Base-by-base conservation (phyloP, 2,888 invertebrate species). In the Aphidoletes aphidimyza region DNA sequence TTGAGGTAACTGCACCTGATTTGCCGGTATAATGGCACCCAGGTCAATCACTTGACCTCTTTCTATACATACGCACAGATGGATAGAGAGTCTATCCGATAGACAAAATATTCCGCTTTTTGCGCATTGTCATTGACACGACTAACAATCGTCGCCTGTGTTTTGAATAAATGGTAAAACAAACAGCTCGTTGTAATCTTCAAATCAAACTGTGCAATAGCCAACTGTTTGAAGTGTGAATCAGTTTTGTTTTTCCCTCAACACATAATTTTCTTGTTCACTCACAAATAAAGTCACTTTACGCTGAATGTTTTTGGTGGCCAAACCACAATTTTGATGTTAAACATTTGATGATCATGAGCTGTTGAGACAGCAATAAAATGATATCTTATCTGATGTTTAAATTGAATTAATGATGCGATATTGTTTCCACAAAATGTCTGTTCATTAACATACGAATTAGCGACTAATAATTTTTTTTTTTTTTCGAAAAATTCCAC, bases 361-460 rank as follows among this genome's bases (percentile, higher is more conserved):
- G 69, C 69, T 69, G 69, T 69, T 69, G 69, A 69, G 69, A 69
- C 69, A 69, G 69, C 69, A 69, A 69, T 69, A 69, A 69, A 69
- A 26, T 69, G 69, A 30, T 69, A 69, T 14, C 30, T 11, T 69
- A 69, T 69, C 69, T 69, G 69, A 69, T 69, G 69, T 69, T n/a
- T n/a, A 69, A 69, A 69, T 69, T 69, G 69, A 69, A 69, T 69
- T 69, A 69, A 69, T 69, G 69, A 69, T 69, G 69, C 69, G 69
- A 30, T 69, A 69, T 69, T 54, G 54, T 54, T n/a, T 30, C 69
- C 69, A 54, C 54, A 69, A 69, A 30, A 69, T 30, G 26, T 30
- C 8, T 69, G 69, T 30, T 69, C 30, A 69, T 69, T 69, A 30
- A 69, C 69, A 69, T 69, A 69, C 69, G 34, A 69, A 69, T 69